Evolutionary conservation across 2,113 vertebrate genomes (phyloP), one percentile per base, ranked within the genome.

Genomic region (Gila orcuttii): DNA sequence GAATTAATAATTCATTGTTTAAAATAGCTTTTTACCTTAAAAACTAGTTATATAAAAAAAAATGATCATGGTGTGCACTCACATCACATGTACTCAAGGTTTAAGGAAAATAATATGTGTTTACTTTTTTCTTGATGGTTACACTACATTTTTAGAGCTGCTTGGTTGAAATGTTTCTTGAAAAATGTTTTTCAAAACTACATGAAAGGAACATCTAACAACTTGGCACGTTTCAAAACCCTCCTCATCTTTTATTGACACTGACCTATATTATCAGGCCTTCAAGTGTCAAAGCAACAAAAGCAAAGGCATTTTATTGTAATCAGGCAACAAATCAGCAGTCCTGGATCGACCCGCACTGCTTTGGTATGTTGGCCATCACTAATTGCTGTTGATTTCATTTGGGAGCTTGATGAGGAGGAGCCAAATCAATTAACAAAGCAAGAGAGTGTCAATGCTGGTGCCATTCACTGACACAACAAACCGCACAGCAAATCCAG

Each of bases 351-450:
- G 1, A 17, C 71, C 45, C 39, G 23, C 23, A 31, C 23, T n/a
- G 31, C 39, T 81, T 73, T 81, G 79, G 47, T 28, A 76, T 33
- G 23, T 76, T 19, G 25, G 31, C 3, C 10, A 47, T 69, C 39
- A 28, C 77, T 76, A 39, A 75, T 80, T 83, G 77, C 42, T n/a
- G n/a, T 57, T 68, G 33, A 21, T 9, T 76, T 62, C 10, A 42
- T 57, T 59, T 82, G 25, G 52, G 57, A 47, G 76, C 45, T 85
- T 77, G 28, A 60, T 73, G 66, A 52, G 81, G 75, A 79, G 82
- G 82, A 84, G 82, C 82, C 47, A 73, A 31, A 59, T n/a, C 77
- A 87, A 79, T 79, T 47, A 87, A 79, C 81, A 68, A 68, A 50
- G 57, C 47, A 81, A 75, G 33, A 33, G 64, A 42, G 17, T 9